Evolutionary conservation across 64 coral and sea anemone species (phyloP).

Genomic region (Pocillopora damicornis): DNA sequence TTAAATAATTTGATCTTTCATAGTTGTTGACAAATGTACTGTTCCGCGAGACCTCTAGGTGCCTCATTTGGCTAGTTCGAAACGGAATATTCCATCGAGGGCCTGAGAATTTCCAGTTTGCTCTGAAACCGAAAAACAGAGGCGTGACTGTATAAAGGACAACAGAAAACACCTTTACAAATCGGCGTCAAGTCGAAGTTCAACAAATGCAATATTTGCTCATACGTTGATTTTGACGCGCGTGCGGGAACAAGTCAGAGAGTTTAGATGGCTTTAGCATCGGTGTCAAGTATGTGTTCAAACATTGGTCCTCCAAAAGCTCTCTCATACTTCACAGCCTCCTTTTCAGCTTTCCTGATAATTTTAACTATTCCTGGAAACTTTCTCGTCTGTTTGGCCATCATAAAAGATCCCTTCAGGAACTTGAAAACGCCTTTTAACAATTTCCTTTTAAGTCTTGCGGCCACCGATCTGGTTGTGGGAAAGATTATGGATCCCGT

Average conservation of each 20-base stretch:
- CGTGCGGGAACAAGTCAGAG: neutral
- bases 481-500: slow-evolving; percentile 67
- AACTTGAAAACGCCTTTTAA: slow-evolving; percentile 75
- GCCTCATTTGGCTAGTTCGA: too few relatives aligned
- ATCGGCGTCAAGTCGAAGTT: too few relatives aligned
- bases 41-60: too few relatives aligned
- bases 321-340: slow-evolving; percentile 46
- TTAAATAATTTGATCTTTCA: too few relatives aligned
- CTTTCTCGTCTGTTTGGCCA: slow-evolving; percentile 59
- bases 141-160: too few relatives aligned
- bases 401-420: slow-evolving; percentile 68
- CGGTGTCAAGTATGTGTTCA: neutral
- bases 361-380: slow-evolving; percentile 69
- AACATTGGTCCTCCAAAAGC: slow-evolving; percentile 14
- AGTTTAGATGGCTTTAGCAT: neutral
- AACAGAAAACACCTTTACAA: too few relatives aligned
- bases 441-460: slow-evolving; percentile 57
- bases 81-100: too few relatives aligned
- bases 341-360: slow-evolving; percentile 9
- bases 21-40: too few relatives aligned
- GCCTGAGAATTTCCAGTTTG: too few relatives aligned
- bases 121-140: too few relatives aligned
- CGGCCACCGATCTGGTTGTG: slow-evolving; percentile 57
- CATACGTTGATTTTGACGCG: neutral
- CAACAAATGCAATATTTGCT: too few relatives aligned